These are phyloP conservation scores for Atrichornis clamosus DNA, from an alignment of 2,113 vertebrate species.

Conservation along the genomic window DNA sequence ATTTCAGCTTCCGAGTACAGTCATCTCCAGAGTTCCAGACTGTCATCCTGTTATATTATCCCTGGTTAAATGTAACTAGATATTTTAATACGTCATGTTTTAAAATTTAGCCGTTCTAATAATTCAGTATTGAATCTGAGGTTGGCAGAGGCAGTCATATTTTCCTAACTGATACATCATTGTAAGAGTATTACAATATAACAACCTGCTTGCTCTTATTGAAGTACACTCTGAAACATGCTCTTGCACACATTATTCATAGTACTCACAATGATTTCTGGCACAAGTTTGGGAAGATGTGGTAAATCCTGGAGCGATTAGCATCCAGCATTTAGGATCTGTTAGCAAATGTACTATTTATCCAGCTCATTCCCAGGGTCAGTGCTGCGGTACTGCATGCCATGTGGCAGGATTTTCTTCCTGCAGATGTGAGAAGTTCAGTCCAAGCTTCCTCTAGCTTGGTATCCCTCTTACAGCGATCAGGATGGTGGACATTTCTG, in stretches of 20 bases:
- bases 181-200: not conserved
- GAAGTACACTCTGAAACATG: not conserved
- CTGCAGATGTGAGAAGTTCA: not conserved
- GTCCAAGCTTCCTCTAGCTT: not conserved
- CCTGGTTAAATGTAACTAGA: not conserved
- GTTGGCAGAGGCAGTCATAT: not conserved
- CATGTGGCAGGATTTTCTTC: not conserved
- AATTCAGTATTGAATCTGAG: not conserved
- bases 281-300: not conserved
- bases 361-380: not conserved
- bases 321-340: not conserved
- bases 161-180: not conserved
- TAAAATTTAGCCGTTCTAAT: not conserved
- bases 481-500: not conserved
- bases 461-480: not conserved
- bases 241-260: not conserved
- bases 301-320: not conserved
- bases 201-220: not conserved
- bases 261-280: rapidly evolving
- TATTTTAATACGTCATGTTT: not conserved
- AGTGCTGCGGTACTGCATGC: rapidly evolving
- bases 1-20: not conserved
- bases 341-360: not conserved
- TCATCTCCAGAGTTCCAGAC: not conserved
- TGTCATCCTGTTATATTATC: not conserved